These are phyloP conservation scores for Drosophila punjabiensis DNA, from an alignment of 1,140 invertebrate genomes.

Conservation along the genomic window DNA sequence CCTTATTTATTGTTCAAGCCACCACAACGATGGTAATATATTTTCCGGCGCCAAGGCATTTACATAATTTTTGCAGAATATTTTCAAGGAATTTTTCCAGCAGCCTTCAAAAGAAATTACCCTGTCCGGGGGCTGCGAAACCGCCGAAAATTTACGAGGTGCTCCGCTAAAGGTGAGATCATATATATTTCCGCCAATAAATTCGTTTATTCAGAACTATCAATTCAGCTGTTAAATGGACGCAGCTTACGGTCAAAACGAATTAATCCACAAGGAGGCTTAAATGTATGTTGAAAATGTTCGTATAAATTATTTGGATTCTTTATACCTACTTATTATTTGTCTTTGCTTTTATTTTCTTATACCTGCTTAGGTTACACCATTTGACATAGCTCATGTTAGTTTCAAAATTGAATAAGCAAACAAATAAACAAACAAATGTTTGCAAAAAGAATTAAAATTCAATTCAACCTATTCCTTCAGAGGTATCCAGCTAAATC, in stretches of 20 bases:
- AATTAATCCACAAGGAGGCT: not conserved
- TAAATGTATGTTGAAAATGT: not conserved
- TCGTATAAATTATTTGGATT: too few species aligned
- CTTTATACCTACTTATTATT: too few species aligned
- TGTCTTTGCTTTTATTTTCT: not conserved
- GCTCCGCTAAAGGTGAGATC: conserved; percentile 18
- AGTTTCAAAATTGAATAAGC: not conserved
- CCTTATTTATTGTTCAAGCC: conserved; percentile 44
- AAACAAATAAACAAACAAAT: not conserved
- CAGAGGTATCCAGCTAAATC: not conserved
- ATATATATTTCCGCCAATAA: conserved; percentile 31
- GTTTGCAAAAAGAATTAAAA: not conserved
- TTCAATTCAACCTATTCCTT: not conserved
- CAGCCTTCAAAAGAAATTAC: conserved; percentile 48
- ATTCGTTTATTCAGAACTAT: conserved; percentile 10
- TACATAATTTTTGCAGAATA: conserved; percentile 39
- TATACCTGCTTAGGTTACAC: not conserved
- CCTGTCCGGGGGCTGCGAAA: conserved; percentile 15
- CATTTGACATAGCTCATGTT: not conserved
- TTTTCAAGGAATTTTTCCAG: conserved; percentile 41
- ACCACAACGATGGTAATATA: conserved; percentile 33
- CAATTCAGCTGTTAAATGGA: conserved; percentile 11
- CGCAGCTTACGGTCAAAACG: not conserved
- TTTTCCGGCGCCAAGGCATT: conserved; percentile 28
- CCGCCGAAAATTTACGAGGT: conserved; percentile 40